Percentiles rank a stretch among this genome's conserved stretches.
Conservation (phyloP, 2,888 invertebrate genomes). For the Actias luna region DNA sequence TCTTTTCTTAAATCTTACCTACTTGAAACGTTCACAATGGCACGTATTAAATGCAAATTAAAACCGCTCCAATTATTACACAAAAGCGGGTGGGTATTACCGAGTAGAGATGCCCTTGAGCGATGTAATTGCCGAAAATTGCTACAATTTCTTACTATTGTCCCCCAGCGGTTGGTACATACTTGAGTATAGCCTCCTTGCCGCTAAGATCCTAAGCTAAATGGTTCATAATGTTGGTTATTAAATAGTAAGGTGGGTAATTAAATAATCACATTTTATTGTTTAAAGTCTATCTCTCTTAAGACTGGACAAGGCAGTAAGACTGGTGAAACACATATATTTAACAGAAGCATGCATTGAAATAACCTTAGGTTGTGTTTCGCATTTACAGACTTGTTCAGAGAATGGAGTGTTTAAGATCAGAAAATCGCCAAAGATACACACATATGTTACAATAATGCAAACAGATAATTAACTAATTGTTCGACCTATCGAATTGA, state of each 20-base stretch:
- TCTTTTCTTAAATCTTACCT: neutral
- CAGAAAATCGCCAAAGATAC: no score
- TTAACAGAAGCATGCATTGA: no score
- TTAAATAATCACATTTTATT: neutral
- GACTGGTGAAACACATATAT: no score
- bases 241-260: neutral
- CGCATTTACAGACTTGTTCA: no score
- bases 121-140: neutral
- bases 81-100: constrained; percentile 26
- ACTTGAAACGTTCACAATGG: neutral
- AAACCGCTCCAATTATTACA: constrained; percentile 33
- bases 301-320: no score
- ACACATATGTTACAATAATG: no score
- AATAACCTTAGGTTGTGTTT: no score
- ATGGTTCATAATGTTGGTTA: neutral
- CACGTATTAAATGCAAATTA: constrained; percentile 23
- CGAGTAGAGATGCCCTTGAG: constrained; percentile 7
- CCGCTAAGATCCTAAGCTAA: neutral
- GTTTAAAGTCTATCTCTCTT: no score
- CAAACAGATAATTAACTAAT: no score
- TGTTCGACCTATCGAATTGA: no score
- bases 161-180: neutral
- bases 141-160: constrained; percentile 8
- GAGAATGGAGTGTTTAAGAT: no score
- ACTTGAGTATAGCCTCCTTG: neutral